Conservation (phyloP, 2,797 vertebrate genomes). For the Argyrosomus regius region DNA sequence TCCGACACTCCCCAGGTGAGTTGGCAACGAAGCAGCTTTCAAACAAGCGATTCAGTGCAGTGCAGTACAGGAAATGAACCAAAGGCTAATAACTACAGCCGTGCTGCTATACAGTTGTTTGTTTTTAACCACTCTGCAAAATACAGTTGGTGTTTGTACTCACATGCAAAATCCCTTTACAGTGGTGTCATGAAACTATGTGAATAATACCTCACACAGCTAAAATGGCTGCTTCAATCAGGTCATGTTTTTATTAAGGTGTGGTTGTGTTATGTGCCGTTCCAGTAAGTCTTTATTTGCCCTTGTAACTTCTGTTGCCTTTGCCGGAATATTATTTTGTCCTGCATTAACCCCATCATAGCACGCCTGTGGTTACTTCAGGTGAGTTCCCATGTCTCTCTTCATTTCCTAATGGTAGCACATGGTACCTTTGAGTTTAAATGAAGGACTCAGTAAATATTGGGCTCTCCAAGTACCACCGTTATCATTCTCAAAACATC, state of each 20-base stretch:
- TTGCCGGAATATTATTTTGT: not conserved
- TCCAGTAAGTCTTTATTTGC: not conserved
- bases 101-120: not conserved
- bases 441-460: no score
- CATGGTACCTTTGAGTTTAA: not conserved
- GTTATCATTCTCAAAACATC: no score
- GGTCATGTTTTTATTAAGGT: not conserved
- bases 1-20: constrained; percentile 36
- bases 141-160: no score
- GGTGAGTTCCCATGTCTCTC: no score
- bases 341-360: not conserved
- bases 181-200: not conserved
- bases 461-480: no score
- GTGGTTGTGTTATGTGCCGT: not conserved
- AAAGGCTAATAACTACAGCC: not conserved
- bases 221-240: not conserved
- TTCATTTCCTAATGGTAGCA: not conserved
- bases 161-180: not conserved
- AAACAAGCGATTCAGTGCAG: not conserved
- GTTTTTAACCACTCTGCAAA: not conserved
- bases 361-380: not conserved
- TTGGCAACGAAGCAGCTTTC: not conserved
- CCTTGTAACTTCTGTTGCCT: not conserved
- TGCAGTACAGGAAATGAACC: not conserved
- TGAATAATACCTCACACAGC: not conserved